Base-by-base conservation (phyloP, 2,888 invertebrate genomes). In the Ophion obscuratus region DNA sequence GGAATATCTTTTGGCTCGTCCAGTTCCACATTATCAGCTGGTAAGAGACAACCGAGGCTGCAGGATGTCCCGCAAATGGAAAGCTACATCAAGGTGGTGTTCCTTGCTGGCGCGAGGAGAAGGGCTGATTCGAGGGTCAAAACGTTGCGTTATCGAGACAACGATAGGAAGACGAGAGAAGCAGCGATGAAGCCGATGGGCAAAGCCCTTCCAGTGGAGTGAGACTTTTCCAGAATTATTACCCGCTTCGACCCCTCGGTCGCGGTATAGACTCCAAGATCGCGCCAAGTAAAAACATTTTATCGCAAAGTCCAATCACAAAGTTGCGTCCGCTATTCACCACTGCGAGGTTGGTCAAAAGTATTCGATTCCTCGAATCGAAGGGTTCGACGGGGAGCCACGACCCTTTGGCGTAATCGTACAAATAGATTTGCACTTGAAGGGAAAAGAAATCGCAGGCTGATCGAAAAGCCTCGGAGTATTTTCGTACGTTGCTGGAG, bases 251-350 rank as follows among this genome's bases (percentile, higher is more conserved):
- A 83, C 88, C 88, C 84, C 78, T 84, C 85, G 86, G 82, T 83
- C 80, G 20, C 24, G 20, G 53, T 64, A 57, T 40, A 64, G 3
- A 31, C 10, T 11, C n/a, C 62, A 17, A 61, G 68, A 88, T 88
- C 88, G 89, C 88, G 89, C 88, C 90, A 91, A 92, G 92, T 90
- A 92, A 91, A 91, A 92, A 91, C 90, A 91, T 90, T 92, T 92
- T 90, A 91, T 87, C 87, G 85, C 77, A 86, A 62, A 85, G 73
- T 83, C 83, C 89, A 89, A 92, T 91, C 90, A 83, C 82, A 88
- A 87, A 59, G 82, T 89, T 89, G 89, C 78, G 47, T 70, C 59
- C 61, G 17, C 44, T 53, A 62, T 24, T 9, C 17, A 77, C 53
- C 62, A 14, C 53, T 36, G 24, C 9, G 24, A 40, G 47, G 20